These are phyloP conservation scores for Osmerus eperlanus DNA, from an alignment of 2,113 vertebrate genomes.

Conservation along the genomic window DNA sequence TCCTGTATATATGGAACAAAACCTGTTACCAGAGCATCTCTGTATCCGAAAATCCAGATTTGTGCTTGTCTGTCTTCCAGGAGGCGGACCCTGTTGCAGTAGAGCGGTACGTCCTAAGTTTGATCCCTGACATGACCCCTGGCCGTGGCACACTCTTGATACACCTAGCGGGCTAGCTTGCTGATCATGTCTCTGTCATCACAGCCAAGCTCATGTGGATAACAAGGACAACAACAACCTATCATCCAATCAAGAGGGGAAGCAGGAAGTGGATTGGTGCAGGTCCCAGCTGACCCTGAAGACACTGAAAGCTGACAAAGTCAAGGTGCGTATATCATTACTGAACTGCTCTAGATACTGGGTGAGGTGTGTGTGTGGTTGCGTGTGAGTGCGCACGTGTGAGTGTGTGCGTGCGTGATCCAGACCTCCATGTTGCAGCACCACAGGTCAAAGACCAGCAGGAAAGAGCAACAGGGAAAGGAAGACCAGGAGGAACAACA, in stretches of 20 bases:
- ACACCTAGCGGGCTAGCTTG: too few species aligned
- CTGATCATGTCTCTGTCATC: too few species aligned
- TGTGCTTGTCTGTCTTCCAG: too few species aligned
- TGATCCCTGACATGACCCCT: background rate
- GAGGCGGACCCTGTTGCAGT: too few species aligned
- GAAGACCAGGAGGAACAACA: background rate
- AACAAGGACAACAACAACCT: background rate
- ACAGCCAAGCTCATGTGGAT: too few species aligned
- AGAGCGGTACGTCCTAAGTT: background rate
- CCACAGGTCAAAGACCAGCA: constrained; percentile 1
- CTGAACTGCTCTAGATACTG: too few species aligned
- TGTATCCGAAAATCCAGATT: too few species aligned
- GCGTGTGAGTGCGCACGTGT: background rate
- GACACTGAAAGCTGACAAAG: background rate
- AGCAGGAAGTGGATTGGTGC: background rate
- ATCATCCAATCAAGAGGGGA: background rate
- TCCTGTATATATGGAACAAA: too few species aligned
- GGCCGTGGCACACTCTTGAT: too few species aligned
- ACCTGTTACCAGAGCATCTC: too few species aligned
- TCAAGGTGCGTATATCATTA: constrained; percentile 12
- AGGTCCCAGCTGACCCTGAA: background rate
- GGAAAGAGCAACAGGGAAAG: background rate
- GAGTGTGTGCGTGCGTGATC: background rate
- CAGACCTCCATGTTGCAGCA: background rate
- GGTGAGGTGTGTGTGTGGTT: background rate